Conservation (phyloP, 2,797 vertebrate species). For the Oryzias dopingdopingensis region DNA sequence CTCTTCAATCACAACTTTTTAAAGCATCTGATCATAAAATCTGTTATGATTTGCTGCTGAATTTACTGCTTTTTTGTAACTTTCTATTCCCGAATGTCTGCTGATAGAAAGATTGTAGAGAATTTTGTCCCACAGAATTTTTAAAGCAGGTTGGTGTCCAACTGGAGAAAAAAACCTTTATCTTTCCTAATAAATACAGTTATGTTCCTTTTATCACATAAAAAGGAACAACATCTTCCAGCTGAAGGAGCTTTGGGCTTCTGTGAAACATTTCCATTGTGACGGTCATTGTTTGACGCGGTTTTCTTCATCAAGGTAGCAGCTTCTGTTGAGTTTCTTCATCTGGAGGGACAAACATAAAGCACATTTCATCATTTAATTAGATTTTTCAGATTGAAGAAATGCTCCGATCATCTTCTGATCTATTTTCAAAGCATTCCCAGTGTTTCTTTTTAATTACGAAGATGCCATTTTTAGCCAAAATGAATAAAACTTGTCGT, state of each 20-base stretch:
- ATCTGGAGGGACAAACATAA: constrained; percentile 34
- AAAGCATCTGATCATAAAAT: too few relatives aligned
- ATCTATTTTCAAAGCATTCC: too few relatives aligned
- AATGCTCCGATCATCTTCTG: not conserved
- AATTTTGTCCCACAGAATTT: constrained; percentile 1
- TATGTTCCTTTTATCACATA: constrained; percentile 20
- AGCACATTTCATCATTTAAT: not conserved
- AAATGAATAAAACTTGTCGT: too few relatives aligned
- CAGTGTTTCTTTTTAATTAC: too few relatives aligned
- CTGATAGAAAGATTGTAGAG: constrained; percentile 5
- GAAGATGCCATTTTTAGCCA: too few relatives aligned
- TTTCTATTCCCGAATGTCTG: constrained; percentile 14
- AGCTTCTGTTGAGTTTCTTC: constrained; percentile 41
- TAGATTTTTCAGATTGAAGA: too few relatives aligned
- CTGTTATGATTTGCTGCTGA: too few relatives aligned
- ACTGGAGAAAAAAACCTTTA: constrained; percentile 10
- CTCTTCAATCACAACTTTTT: too few relatives aligned
- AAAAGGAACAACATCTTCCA: constrained; percentile 27
- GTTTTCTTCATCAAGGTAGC: constrained; percentile 64
- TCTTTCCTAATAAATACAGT: constrained; percentile 39
- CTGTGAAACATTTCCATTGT: constrained; percentile 22
- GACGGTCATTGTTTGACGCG: constrained; percentile 36
- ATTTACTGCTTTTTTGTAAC: not conserved
- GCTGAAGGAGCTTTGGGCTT: constrained; percentile 15
- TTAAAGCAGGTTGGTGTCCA: not conserved